Evolutionary conservation across 2,888 invertebrate species (phyloP).

Genomic region (Tetranychus truncatus): DNA sequence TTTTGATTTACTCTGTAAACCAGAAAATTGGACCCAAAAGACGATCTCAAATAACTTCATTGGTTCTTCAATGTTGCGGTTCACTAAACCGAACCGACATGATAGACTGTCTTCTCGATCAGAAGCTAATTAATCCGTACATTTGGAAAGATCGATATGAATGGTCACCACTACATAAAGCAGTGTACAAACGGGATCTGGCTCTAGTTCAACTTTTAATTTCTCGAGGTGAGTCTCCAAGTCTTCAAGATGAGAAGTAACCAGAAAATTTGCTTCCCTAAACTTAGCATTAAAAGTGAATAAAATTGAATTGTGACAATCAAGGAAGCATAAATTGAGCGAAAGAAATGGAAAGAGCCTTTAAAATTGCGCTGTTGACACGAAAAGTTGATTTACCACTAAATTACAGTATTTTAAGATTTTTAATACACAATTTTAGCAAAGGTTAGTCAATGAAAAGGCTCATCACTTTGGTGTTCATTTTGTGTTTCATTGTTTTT

Average conservation of each 20-base stretch:
- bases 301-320: no score
- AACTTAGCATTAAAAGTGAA: no score
- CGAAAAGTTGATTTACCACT: no score
- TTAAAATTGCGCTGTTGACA: no score
- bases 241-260: neutral
- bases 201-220: neutral
- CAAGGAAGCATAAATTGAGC: no score
- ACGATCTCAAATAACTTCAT: neutral
- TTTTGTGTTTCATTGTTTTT: no score
- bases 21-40: neutral
- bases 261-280: no score
- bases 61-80: neutral
- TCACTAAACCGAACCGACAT: constrained; percentile 3
- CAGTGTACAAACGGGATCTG: neutral
- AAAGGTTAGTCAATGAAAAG: no score
- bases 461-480: no score
- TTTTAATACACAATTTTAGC: no score
- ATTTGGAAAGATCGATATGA: neutral
- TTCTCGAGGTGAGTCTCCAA: neutral
- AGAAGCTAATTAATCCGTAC: constrained; percentile 1
- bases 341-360: no score
- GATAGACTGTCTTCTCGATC: neutral
- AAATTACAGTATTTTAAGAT: no score
- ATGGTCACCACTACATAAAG: constrained; percentile 2
- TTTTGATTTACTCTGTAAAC: neutral